Conservation (phyloP, 2,797 vertebrate species). For the Nothura maculosa region DNA sequence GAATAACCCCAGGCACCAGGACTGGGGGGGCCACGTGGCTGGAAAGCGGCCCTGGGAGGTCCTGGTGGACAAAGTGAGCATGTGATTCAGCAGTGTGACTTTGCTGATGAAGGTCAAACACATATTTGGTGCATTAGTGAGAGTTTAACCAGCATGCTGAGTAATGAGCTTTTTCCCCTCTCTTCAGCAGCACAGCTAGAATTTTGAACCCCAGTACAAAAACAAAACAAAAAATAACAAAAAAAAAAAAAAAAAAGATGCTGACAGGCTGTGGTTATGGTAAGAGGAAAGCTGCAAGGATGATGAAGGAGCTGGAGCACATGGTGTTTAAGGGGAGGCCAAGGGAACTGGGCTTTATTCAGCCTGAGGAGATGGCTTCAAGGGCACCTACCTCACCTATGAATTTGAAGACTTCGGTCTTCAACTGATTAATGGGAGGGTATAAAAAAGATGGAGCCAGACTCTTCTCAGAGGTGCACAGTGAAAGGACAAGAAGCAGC, state of each 20-base stretch:
- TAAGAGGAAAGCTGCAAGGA: not conserved
- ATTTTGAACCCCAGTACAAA: not conserved
- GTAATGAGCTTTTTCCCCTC: not conserved
- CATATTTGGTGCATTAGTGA: not conserved
- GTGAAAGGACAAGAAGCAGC: not conserved
- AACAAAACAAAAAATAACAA: too few relatives aligned
- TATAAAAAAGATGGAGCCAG: not conserved
- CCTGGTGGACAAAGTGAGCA: not conserved
- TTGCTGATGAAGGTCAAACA: not conserved
- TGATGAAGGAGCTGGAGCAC: not conserved
- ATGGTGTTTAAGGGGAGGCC: not conserved
- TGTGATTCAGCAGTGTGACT: not conserved
- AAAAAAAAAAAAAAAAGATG: not conserved
- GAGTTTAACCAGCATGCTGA: not conserved
- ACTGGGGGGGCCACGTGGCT: not conserved
- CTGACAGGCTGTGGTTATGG: not conserved
- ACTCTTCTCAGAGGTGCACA: not conserved
- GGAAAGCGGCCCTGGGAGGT: not conserved
- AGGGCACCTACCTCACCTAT: not conserved
- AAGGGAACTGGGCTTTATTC: not conserved
- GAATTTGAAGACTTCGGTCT: not conserved
- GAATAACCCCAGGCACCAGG: not conserved
- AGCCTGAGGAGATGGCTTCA: not conserved
- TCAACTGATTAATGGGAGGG: not conserved
- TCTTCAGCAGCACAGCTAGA: not conserved